Evolutionary conservation across 2,888 invertebrate species (phyloP).

Genomic region (Chymomyza procnemis): DNA sequence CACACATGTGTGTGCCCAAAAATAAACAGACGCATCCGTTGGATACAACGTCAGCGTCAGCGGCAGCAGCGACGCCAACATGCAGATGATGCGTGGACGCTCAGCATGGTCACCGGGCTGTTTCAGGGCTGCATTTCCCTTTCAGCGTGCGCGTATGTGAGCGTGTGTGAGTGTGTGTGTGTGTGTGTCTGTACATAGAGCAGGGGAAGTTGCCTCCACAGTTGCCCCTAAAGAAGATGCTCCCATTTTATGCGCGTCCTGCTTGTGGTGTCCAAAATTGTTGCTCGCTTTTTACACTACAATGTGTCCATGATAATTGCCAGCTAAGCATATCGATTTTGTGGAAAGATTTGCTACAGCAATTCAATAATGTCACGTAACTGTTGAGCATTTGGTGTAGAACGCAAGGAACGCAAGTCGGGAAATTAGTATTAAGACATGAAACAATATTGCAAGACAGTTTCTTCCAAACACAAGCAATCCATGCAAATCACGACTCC

Average conservation of each 20-base stretch:
- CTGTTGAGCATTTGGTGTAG: too few relatives aligned
- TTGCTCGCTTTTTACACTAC: not conserved
- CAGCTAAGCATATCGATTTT: not conserved
- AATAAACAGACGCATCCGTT: constrained; percentile 71
- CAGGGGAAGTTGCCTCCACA: constrained; percentile 11
- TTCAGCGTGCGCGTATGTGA: not conserved
- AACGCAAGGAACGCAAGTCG: too few relatives aligned
- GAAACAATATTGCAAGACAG: too few relatives aligned
- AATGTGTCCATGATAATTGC: not conserved
- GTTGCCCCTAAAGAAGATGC: constrained; percentile 10
- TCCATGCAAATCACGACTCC: too few relatives aligned
- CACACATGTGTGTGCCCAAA: constrained; percentile 47
- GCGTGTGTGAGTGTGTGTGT: constrained; percentile 20
- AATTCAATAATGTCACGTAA: too few relatives aligned
- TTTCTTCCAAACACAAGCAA: too few relatives aligned
- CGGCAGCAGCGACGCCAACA: constrained; percentile 6
- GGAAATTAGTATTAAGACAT: too few relatives aligned
- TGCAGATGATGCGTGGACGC: constrained; percentile 10
- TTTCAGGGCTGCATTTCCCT: constrained; percentile 30
- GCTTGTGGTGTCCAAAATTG: constrained; percentile 56
- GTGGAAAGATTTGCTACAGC: not conserved
- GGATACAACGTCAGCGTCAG: constrained; percentile 37
- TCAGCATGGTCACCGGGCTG: constrained; percentile 56
- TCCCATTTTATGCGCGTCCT: constrained; percentile 44
- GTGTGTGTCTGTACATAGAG: constrained; percentile 30